Percentiles rank a stretch among this genome's conserved stretches.
These are phyloP conservation scores for Sebastes dallii DNA, from an alignment of 2,797 vertebrate genomes.

Conservation along the genomic window DNA sequence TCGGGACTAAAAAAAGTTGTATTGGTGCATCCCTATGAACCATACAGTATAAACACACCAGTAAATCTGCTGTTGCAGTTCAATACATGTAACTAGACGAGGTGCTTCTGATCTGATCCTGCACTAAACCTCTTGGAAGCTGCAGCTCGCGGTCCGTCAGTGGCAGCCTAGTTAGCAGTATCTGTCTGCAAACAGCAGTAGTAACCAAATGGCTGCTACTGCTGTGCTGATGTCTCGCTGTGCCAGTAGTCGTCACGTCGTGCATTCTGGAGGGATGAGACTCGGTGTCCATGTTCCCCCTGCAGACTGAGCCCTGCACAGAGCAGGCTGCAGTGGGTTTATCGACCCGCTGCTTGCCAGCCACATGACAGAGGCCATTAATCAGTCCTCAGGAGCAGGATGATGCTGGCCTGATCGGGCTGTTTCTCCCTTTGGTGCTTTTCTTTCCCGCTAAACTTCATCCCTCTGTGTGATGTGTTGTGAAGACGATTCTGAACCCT, in stretches of 20 bases:
- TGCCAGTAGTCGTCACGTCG: constrained; percentile 22
- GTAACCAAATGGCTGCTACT: constrained; percentile 41
- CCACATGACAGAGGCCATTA: constrained; percentile 39
- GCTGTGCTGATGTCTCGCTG: not conserved
- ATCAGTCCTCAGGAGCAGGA: not conserved
- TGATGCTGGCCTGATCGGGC: not conserved
- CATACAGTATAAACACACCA: not conserved
- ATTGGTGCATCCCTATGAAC: not conserved
- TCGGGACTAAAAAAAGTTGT: too few species aligned
- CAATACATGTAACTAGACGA: not conserved
- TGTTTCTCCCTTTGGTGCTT: too few species aligned
- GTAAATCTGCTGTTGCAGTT: not conserved
- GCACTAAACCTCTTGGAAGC: not conserved
- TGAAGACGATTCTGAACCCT: too few species aligned
- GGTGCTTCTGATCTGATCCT: not conserved
- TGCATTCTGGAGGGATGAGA: constrained; percentile 22
- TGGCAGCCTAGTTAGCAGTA: constrained; percentile 29
- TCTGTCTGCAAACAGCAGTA: constrained; percentile 21
- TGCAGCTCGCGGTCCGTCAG: not conserved
- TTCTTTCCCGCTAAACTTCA: too few species aligned
- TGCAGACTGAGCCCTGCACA: constrained; percentile 9
- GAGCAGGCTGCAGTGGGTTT: constrained; percentile 40
- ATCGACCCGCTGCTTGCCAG: constrained; percentile 31
- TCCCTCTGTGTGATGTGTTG: too few species aligned
- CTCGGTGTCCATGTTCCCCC: constrained; percentile 14